phyloP scores from a whole-genome alignment of 2,888 invertebrate species.

The Sinotaia quadrata region DNA sequence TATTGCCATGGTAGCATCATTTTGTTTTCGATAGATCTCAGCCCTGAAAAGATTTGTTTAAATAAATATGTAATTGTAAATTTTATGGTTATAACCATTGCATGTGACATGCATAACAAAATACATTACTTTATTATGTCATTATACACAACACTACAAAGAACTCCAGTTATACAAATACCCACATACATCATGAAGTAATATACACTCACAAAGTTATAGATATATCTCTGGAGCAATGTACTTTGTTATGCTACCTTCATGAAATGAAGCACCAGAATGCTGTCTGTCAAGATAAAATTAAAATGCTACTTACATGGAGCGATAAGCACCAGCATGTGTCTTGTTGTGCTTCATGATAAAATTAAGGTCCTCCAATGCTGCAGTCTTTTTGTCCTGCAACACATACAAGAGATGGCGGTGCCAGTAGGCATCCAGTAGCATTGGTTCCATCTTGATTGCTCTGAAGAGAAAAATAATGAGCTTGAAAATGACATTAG shows the following conservation, averaged over 20 bases:
- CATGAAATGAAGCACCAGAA: too few species aligned
- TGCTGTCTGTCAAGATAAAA: too few species aligned
- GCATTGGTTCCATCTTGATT: constrained; percentile 64
- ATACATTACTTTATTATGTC: too few species aligned
- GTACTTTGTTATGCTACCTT: too few species aligned
- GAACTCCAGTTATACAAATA: too few species aligned
- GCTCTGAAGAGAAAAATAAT: constrained; percentile 50
- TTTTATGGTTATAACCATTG: not conserved
- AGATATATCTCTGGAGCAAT: too few species aligned
- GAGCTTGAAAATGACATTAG: not conserved
- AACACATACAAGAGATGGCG: constrained; percentile 69
- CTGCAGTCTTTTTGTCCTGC: constrained; percentile 65
- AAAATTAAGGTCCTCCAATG: constrained; percentile 69
- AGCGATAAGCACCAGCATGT: constrained; percentile 69
- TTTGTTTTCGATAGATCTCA: constrained; percentile 59
- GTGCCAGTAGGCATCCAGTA: constrained; percentile 73
- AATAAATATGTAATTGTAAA: not conserved
- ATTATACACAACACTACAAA: too few species aligned
- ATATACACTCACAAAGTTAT: too few species aligned
- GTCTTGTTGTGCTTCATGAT: constrained; percentile 67
- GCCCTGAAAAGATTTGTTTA: constrained; percentile 56
- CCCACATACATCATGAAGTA: too few species aligned
- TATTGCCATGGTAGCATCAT: constrained; percentile 69
- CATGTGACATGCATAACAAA: not conserved
- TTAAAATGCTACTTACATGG: constrained; percentile 56